Percentiles rank a stretch among this genome's conserved stretches.
These are phyloP conservation scores for Ips nitidus DNA, from an alignment of 1,140 invertebrate genomes.

Conservation along the genomic window DNA sequence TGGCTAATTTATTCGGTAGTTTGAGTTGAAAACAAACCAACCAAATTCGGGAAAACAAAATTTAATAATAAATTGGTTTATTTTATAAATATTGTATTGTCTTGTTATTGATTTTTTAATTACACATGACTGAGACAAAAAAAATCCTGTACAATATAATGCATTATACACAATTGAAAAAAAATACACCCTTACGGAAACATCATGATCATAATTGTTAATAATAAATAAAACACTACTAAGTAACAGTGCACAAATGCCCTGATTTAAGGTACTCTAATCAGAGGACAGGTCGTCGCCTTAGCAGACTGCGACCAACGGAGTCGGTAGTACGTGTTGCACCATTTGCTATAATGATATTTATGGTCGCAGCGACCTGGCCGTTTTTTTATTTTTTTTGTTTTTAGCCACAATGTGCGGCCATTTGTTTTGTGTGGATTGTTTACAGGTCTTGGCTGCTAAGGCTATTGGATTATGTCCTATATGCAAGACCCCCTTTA, in stretches of 20 bases:
- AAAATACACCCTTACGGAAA: background rate
- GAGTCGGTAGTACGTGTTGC: too few relatives aligned
- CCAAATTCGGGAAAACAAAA: conserved; percentile 27
- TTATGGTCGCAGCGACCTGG: too few relatives aligned
- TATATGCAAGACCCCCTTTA: too few relatives aligned
- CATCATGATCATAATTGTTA: background rate
- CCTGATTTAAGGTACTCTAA: background rate
- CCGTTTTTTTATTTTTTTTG: too few relatives aligned
- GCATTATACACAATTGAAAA: conserved; percentile 6
- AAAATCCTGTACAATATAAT: conserved; percentile 28
- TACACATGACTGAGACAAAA: conserved; percentile 26
- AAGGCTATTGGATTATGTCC: too few relatives aligned
- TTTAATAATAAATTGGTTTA: conserved; percentile 22
- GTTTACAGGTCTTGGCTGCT: too few relatives aligned
- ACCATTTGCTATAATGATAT: too few relatives aligned
- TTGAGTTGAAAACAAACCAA: conserved; percentile 3
- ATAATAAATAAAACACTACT: conserved; percentile 9
- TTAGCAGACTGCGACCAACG: too few relatives aligned
- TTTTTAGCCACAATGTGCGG: too few relatives aligned
- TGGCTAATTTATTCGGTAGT: too few relatives aligned
- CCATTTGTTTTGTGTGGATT: too few relatives aligned
- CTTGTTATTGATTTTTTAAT: conserved; percentile 31
- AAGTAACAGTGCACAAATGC: conserved; percentile 17
- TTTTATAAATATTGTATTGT: conserved; percentile 34
- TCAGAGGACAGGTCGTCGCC: too few relatives aligned